phyloP scores from a whole-genome alignment of 2,888 invertebrate species.

The Lithosia quadra region DNA sequence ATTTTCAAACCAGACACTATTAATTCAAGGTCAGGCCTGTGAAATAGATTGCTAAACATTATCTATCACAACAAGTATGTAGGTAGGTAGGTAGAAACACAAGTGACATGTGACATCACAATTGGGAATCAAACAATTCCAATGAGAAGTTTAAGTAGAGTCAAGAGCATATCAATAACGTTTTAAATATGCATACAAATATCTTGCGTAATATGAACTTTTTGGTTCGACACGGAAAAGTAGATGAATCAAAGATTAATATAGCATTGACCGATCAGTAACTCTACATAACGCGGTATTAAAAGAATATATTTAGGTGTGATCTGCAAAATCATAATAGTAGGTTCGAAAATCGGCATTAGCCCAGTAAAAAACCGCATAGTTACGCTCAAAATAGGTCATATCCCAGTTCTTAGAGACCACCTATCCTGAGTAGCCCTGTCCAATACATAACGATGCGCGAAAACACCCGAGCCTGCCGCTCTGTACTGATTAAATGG shows the following conservation, averaged over 20 bases:
- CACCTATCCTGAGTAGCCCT: conserved; percentile 68
- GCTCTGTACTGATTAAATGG: conserved; percentile 47
- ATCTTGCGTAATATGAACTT: conserved; percentile 6
- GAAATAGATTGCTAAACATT: conserved; percentile 30
- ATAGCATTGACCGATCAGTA: conserved; percentile 17
- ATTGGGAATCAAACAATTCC: conserved; percentile 31
- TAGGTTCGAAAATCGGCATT: conserved; percentile 49
- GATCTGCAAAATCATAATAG: conserved; percentile 46
- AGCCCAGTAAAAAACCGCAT: conserved; percentile 61
- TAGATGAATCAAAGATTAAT: conserved; percentile 12
- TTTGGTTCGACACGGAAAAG: conserved; percentile 1
- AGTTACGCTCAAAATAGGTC: conserved; percentile 78
- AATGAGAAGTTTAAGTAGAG: conserved; percentile 22
- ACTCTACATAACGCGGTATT: conserved; percentile 12
- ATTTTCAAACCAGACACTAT: conserved; percentile 28
- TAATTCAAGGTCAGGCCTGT: conserved; percentile 41
- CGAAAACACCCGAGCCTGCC: conserved; percentile 63
- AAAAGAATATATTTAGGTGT: conserved; percentile 37
- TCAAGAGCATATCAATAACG: conserved; percentile 23
- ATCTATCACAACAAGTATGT: conserved; percentile 27
- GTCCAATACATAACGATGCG: conserved; percentile 68
- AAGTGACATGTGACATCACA: conserved; percentile 33
- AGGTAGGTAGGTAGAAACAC: conserved; percentile 9
- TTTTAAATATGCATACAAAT: conserved; percentile 9
- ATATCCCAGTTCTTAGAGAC: conserved; percentile 74